phyloP scores from a whole-genome alignment of 2,888 invertebrate genomes.

The Ypsolopha scabrella region DNA sequence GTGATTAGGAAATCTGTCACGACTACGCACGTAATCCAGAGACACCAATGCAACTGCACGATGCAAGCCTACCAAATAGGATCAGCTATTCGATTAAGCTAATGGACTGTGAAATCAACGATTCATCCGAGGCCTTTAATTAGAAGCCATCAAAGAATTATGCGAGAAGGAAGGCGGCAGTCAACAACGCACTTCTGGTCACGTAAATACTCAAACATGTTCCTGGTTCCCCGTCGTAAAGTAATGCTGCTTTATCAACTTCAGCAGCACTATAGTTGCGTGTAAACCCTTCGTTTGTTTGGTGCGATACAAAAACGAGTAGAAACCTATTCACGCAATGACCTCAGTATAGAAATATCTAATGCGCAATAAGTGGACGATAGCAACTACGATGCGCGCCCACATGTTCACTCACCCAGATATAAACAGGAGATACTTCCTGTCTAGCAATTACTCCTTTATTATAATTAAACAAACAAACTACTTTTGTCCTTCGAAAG shows the following conservation, averaged over 20 bases:
- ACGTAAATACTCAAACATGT: neutral
- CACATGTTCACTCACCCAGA: slow-evolving; percentile 38
- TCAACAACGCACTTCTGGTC: slow-evolving; percentile 1
- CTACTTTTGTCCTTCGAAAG: too few relatives aligned
- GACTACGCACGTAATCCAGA: too few relatives aligned
- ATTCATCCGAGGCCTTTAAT: neutral
- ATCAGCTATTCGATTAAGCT: neutral
- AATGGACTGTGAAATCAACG: neutral
- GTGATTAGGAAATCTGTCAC: too few relatives aligned
- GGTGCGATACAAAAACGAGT: neutral
- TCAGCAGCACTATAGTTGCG: neutral
- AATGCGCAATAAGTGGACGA: slow-evolving; percentile 46
- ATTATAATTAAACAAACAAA: neutral
- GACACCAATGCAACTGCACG: neutral
- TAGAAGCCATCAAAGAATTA: neutral
- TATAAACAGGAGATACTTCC: slow-evolving; percentile 46
- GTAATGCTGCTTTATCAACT: neutral
- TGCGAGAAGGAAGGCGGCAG: neutral
- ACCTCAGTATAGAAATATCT: slow-evolving; percentile 37
- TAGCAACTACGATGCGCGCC: slow-evolving; percentile 45
- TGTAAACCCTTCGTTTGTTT: neutral
- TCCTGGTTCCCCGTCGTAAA: neutral
- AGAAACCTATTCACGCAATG: slow-evolving; percentile 24
- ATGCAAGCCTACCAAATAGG: neutral
- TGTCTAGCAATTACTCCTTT: slow-evolving; percentile 22